Evolutionary conservation across 2,888 invertebrate genomes (phyloP), one percentile per base, ranked within the genome.

Genomic region (Acronicta psi): DNA sequence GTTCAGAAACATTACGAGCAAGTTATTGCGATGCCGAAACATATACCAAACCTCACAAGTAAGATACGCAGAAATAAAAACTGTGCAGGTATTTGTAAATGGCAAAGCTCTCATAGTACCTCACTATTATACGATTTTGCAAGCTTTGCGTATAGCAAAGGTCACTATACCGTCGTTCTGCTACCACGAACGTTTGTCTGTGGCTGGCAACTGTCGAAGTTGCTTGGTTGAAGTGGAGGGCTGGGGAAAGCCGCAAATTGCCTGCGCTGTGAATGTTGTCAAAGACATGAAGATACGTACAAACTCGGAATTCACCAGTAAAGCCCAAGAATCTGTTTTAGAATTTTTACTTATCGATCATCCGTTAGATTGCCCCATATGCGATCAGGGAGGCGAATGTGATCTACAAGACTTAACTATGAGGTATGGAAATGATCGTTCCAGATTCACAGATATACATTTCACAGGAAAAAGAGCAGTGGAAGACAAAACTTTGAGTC

Each of bases 121-220:
- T 20, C 98, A 98, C 8, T 99, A 99, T 60, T 99, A 97, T 49
- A 99, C 99, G 7, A 97, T 99, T 14, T 93, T 99, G 44, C 99
- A 99, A 66, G 88, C 91, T 9, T 53, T 92, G 44, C 82, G 84
- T 16, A 67, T 72, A 14, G 85, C 88, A 57, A 63, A 78, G 2
- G 79, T 93, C 0, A 83, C 86, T 0, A 65, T 99, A 77, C 99
- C 99, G 0, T 95, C 99, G 45, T 99, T 99, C 88, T 99, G 99
- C 89, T 99, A 99, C 87, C 99, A 99, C 90, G 99, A 99, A 81
- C 95, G 99, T 37, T 95, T 99, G 42, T 98, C 99, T 9, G 97
- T 99, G 47, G 99, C 99, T 69, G 99, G 99, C 20, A 99, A 99
- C 92, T 99, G 99, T 83, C 96, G 99, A 66, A 99, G 99, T 99